Base-by-base conservation (phyloP, 2,113 vertebrate species). In the Pseudorhombus dupliciocellatus region DNA sequence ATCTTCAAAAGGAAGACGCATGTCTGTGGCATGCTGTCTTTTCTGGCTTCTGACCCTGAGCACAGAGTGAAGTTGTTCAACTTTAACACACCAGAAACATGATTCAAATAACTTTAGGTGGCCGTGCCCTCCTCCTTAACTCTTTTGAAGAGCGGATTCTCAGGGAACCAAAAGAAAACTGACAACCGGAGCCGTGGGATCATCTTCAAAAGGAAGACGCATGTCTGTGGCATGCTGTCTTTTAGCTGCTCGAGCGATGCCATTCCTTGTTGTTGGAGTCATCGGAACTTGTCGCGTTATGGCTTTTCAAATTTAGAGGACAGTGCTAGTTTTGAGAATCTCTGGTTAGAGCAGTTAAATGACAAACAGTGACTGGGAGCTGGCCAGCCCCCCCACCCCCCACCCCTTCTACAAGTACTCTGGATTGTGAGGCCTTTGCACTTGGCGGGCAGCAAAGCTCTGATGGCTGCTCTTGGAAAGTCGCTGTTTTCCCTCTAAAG, bases 401-500 rank as follows among this genome's bases (percentile, higher is more conserved):
- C 34, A 9, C 42, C 16, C 42, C 42, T 10, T 60, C 31, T 34
- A 28, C 50, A n/a, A 48, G 52, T 46, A 4, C 63, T 31, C 37
- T 6, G 51, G 78, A 84, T 89, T 81, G 55, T 16, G 61, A 70
- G 68, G 88, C 78, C 87, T 89, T 90, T 87, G 65, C 87, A 85
- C 85, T 89, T 66, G 67, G 55, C 52, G 42, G 81, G 75, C 71
- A 74, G 82, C 51, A 88, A 81, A 88, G 84, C 84, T 85, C 79
- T 55, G 37, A 83, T 61, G 80, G 72, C 62, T 69, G 61, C 75
- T 70, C 26, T 22, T 78, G 66, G 81, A 82, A 81, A 81, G 75
- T 84, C 74, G 66, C 66, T 91, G 87, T 92, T 93, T 91, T 84
- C 53, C 56, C 75, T 74, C 71, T 90, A 87, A 93, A 90, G 87